Percentiles rank a stretch among this genome's conserved stretches.
Evolutionary conservation across 2,888 invertebrate genomes (phyloP).

Genomic region (Synergus itoensis): DNA sequence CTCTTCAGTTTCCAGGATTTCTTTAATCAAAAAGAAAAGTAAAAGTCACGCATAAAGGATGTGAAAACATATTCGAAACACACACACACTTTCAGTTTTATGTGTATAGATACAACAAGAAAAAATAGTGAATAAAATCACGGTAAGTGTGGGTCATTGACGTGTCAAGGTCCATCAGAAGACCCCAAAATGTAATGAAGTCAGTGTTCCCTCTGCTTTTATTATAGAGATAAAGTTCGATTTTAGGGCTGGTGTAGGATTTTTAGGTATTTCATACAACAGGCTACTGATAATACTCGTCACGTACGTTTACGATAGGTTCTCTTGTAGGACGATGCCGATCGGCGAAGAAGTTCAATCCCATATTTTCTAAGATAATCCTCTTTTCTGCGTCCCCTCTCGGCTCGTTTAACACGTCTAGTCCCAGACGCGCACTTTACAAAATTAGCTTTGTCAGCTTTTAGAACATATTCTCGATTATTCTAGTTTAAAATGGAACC

Average conservation of each 20-base stretch:
- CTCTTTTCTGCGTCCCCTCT: conserved; percentile 53
- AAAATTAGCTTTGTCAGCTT: conserved; percentile 71
- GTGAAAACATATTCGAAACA: too few species aligned
- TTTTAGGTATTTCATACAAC: conserved; percentile 43
- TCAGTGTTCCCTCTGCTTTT: neutral
- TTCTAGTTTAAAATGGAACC: conserved; percentile 42
- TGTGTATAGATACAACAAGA: neutral
- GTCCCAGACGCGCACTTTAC: conserved; percentile 67
- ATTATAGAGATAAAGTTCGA: neutral
- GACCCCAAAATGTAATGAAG: neutral
- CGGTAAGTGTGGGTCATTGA: neutral
- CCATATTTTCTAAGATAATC: conserved; percentile 55
- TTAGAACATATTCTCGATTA: conserved; percentile 45
- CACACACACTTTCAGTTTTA: too few species aligned
- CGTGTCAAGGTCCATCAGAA: neutral
- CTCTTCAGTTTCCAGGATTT: neutral
- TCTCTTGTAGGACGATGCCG: conserved; percentile 43
- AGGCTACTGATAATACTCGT: conserved; percentile 49
- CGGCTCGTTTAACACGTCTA: conserved; percentile 61
- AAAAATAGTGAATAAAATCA: neutral
- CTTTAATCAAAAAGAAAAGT: too few species aligned
- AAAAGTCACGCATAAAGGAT: too few species aligned
- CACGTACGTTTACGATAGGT: conserved; percentile 50
- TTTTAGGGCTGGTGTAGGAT: neutral
- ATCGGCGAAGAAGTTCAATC: conserved; percentile 46